A percentile compares a stretch with the other conserved stretches of the same genome.
These are phyloP conservation scores for Phanerotoma sp. DNA, from an alignment of 2,888 invertebrate species.

Conservation along the genomic window DNA sequence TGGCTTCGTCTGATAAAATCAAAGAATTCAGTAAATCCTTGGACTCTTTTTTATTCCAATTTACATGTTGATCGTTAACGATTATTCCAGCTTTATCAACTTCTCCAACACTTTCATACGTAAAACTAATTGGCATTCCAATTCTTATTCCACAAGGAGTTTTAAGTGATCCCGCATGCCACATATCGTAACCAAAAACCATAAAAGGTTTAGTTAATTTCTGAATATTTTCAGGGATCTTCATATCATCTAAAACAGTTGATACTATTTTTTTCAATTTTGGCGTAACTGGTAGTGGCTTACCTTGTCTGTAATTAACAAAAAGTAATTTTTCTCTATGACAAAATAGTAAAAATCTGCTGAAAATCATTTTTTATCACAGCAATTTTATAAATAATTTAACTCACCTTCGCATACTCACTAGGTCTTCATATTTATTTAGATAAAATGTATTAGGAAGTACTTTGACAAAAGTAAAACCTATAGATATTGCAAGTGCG, in stretches of 20 bases:
- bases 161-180: slow-evolving; percentile 65
- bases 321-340: too few relatives aligned
- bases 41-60: slow-evolving; percentile 68
- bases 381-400: too few relatives aligned
- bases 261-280: slow-evolving; percentile 60
- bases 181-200: slow-evolving; percentile 72
- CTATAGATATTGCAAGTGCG: too few relatives aligned
- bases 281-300: slow-evolving; percentile 61
- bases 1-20: slow-evolving; percentile 74
- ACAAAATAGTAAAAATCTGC: too few relatives aligned
- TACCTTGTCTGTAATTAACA: slow-evolving; percentile 60
- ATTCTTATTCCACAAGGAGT: slow-evolving; percentile 65
- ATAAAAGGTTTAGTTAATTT: slow-evolving; percentile 67
- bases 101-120: slow-evolving; percentile 61
- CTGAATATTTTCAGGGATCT: slow-evolving; percentile 60
- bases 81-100: slow-evolving; percentile 64
- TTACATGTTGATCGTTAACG: slow-evolving; percentile 64
- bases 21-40: slow-evolving; percentile 67
- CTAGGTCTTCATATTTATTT: too few relatives aligned
- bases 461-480: too few relatives aligned
- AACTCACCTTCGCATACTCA: too few relatives aligned
- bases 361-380: too few relatives aligned
- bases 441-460: too few relatives aligned
- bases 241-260: slow-evolving; percentile 64
- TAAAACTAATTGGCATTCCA: slow-evolving; percentile 75